Evolutionary conservation across 2,888 invertebrate genomes (phyloP).

Genomic region (Argynnis bischoffii): DNA sequence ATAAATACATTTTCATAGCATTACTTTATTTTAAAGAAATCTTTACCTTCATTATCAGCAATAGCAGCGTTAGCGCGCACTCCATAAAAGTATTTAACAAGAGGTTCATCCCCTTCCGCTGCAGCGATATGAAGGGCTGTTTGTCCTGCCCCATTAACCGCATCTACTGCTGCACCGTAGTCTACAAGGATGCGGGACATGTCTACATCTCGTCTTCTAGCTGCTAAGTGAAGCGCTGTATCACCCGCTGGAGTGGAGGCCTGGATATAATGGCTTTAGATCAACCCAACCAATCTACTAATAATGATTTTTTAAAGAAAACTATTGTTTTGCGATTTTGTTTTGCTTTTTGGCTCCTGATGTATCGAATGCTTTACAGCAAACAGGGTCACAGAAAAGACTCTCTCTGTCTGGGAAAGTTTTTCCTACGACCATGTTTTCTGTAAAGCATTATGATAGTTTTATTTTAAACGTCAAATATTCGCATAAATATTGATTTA

Average conservation of each 20-base stretch:
- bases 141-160: conserved; percentile 96
- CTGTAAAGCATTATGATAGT: not conserved
- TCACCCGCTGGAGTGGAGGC: conserved; percentile 93
- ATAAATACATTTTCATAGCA: too few relatives aligned
- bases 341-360: too few relatives aligned
- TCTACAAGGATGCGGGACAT: conserved; percentile 96
- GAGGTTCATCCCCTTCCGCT: conserved; percentile 95
- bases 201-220: conserved; percentile 95
- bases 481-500: not conserved
- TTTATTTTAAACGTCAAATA: not conserved
- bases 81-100: conserved; percentile 97
- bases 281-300: not conserved
- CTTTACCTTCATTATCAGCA: conserved; percentile 94
- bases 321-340: too few relatives aligned
- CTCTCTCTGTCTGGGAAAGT: too few relatives aligned
- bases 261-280: conserved; percentile 52
- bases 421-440: too few relatives aligned
- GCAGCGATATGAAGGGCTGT: conserved; percentile 98
- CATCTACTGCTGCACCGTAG: conserved; percentile 95
- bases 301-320: not conserved
- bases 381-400: too few relatives aligned
- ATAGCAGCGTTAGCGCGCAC: conserved; percentile 97
- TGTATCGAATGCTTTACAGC: too few relatives aligned
- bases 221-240: conserved; percentile 96
- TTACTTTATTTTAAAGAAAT: not conserved